These are phyloP conservation scores for Sinonovacula constricta DNA, from an alignment of 1,140 invertebrate species.

Conservation along the genomic window DNA sequence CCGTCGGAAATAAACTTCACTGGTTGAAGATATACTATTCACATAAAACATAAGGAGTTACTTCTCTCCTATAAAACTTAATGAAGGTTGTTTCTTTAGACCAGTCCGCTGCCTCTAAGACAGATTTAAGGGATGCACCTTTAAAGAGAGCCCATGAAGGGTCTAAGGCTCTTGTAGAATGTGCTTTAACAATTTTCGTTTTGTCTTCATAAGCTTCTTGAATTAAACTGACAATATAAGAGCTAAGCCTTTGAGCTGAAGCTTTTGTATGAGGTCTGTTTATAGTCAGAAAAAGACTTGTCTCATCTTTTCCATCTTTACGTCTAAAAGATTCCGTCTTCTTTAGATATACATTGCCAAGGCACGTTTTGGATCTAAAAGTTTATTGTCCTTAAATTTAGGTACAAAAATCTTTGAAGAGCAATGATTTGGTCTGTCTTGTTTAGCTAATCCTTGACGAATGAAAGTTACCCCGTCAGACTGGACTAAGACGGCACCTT, in stretches of 20 bases:
- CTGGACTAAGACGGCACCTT: constrained; percentile 10
- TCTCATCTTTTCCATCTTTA: constrained; percentile 13
- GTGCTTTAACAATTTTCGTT: background rate
- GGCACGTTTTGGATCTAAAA: constrained; percentile 18
- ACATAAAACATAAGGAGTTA: too few species aligned
- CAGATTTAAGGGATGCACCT: constrained; percentile 6
- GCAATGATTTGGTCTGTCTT: constrained; percentile 6
- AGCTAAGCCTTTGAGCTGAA: background rate
- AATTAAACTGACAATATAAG: constrained; percentile 7
- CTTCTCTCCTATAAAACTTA: background rate
- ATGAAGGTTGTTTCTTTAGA: constrained; percentile 24
- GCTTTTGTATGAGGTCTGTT: constrained; percentile 7
- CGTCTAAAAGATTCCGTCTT: background rate
- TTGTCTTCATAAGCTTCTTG: background rate
- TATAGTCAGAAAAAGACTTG: background rate
- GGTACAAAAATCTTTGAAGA: constrained; percentile 11
- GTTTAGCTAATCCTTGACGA: constrained; percentile 18
- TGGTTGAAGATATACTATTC: too few species aligned
- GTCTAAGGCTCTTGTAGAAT: constrained; percentile 11
- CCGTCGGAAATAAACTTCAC: too few species aligned
- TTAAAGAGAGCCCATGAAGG: constrained; percentile 32
- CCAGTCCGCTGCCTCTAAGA: constrained; percentile 14
- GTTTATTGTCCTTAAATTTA: constrained; percentile 16
- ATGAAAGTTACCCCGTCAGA: constrained; percentile 14
- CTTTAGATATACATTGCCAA: background rate